Evolutionary conservation across 2,113 vertebrate species (phyloP).

Genomic region (Lasiurus cinereus): DNA sequence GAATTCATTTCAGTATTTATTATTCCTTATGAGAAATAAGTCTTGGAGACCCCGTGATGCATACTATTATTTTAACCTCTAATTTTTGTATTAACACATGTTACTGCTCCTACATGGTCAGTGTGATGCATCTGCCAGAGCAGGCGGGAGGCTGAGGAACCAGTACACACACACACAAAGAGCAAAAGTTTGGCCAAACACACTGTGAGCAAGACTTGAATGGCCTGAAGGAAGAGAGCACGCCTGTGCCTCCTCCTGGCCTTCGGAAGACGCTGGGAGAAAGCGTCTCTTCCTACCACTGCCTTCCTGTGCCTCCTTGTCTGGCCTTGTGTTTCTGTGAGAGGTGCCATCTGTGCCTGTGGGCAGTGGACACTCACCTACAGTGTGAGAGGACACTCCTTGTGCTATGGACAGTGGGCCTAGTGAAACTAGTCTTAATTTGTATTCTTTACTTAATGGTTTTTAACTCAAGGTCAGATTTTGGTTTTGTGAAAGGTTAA

Average conservation of each 20-base stretch:
- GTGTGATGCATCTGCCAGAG: not conserved
- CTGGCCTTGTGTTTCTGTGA: not conserved
- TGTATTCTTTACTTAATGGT: not conserved
- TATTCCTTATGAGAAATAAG: slow-evolving; percentile 53
- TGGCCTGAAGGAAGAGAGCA: not conserved
- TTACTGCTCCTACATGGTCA: not conserved
- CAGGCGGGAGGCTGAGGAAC: not conserved
- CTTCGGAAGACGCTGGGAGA: not conserved
- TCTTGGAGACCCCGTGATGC: not conserved
- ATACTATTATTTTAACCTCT: slow-evolving; percentile 36
- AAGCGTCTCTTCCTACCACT: not conserved
- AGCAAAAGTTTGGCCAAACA: not conserved
- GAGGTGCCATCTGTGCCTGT: not conserved
- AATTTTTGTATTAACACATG: not conserved
- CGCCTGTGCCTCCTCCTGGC: not conserved
- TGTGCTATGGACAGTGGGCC: not conserved
- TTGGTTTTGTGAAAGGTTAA: slow-evolving; percentile 46
- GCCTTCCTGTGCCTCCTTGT: not conserved
- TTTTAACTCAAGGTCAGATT: slow-evolving; percentile 67
- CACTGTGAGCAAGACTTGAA: not conserved
- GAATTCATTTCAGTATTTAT: slow-evolving; percentile 55
- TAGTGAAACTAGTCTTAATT: not conserved
- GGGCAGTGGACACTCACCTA: too few relatives aligned
- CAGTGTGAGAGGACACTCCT: not conserved
- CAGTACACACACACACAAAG: not conserved